Base-by-base conservation (phyloP, 2,888 invertebrate species). In the Oligia strigilis region DNA sequence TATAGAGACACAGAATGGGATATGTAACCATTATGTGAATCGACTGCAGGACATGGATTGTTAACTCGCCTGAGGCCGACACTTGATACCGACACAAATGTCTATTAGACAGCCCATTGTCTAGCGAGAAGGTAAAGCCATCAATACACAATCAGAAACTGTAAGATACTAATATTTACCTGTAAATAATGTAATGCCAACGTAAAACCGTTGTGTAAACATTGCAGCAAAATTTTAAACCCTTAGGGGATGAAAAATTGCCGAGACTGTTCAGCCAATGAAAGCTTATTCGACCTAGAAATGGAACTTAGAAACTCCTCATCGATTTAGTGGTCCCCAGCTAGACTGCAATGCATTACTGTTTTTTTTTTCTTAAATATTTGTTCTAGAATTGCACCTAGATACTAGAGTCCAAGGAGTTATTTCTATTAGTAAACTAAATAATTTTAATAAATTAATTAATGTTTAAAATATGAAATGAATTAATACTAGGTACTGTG, bases 221-320 rank as follows among this genome's bases (percentile, higher is more conserved):
- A 73, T 65, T 17, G 46, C 43, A 71, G 46, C 19, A 23, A 71
- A 66, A 80, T 72, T 9, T 65, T 62, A 66, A 4, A 4, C 58
- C 74, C 80, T 40, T 17, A 40, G 83, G 72, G 80, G 49, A 23
- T 75, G 67, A 80, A 72, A 79, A 60, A 79, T 74, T 36, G 70
- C 71, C 5, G 71, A 75, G 55, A 83, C 29, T 55, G 36, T 77
- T 72, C 55, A 66, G 55, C 71, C 65, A 83, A 73, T 73, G 49
- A 70, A 76, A 76, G 81, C 72, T 73, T 72, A 65, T 70, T 69
- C 60, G 69, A 80, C 65, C 69, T 73, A 52, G 70, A 85, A 76
- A 75, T 70, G 14, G 52, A 84, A 80, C 72, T 71, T 64, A 36
- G 60, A 69, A 69, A 69, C 40, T 81, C 36, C 6, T 75, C 55